Evolutionary conservation across 2,113 vertebrate species (phyloP).

Genomic region (Myanophis thanlyinensis): DNA sequence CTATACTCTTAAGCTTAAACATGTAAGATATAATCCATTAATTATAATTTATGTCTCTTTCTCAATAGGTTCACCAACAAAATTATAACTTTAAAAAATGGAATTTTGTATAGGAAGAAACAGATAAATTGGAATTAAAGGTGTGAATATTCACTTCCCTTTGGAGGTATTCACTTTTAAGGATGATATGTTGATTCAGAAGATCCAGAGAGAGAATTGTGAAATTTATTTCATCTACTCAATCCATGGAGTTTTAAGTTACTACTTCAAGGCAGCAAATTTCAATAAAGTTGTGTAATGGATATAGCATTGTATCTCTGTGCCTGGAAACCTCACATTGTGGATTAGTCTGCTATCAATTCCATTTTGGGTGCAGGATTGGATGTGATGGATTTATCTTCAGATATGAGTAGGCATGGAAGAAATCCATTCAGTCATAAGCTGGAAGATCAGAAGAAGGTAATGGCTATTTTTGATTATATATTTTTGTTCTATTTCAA

Average conservation of each 20-base stretch:
- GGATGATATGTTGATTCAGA: constrained; percentile 74
- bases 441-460: constrained; percentile 99
- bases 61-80: constrained; percentile 73
- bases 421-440: constrained; percentile 96
- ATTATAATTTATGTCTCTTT: constrained; percentile 35
- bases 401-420: constrained; percentile 90
- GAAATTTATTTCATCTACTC: constrained; percentile 57
- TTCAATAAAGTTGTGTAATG: constrained; percentile 77
- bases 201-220: constrained; percentile 62
- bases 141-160: constrained; percentile 51
- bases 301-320: constrained; percentile 69
- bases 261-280: constrained; percentile 68
- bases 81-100: constrained; percentile 71
- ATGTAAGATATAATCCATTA: constrained; percentile 1
- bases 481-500: constrained; percentile 19
- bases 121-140: constrained; percentile 70
- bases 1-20: not conserved
- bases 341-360: constrained; percentile 73
- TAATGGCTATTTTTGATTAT: constrained; percentile 70
- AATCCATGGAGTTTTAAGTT: constrained; percentile 56
- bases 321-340: constrained; percentile 70
- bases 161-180: constrained; percentile 54
- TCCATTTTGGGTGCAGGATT: constrained; percentile 67
- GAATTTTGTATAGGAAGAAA: constrained; percentile 68
- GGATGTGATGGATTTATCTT: constrained; percentile 93